Evolutionary conservation across 2,797 vertebrate species (phyloP).

Genomic region (Furcifer pardalis): DNA sequence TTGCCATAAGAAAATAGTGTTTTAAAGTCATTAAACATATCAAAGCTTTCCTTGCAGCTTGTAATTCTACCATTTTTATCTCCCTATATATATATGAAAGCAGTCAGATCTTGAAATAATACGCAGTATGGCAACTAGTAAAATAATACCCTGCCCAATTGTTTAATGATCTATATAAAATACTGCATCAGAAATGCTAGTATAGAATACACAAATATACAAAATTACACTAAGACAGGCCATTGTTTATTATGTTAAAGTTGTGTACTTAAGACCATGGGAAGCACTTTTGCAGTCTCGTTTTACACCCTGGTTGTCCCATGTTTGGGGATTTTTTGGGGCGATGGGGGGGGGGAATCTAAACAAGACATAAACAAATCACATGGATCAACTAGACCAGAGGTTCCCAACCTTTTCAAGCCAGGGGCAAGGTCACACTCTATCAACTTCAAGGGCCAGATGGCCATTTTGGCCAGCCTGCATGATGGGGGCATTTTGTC

Average conservation of each 20-base stretch:
- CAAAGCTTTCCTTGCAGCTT: neutral
- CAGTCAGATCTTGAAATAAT: neutral
- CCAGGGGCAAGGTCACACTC: too few species aligned
- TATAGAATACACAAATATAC: neutral
- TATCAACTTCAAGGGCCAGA: too few species aligned
- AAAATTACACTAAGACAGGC: neutral
- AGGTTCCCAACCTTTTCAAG: too few species aligned
- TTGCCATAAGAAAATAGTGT: neutral
- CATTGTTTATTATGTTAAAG: neutral
- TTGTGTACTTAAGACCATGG: neutral
- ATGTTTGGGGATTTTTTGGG: too few species aligned
- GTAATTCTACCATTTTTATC: accelerated
- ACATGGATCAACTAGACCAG: too few species aligned
- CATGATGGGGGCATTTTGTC: too few species aligned
- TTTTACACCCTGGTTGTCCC: neutral
- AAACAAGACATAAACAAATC: too few species aligned
- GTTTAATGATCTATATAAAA: neutral
- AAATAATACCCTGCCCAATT: neutral
- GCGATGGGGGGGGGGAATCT: too few species aligned
- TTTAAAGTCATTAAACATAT: neutral
- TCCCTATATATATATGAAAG: neutral
- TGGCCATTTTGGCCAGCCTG: too few species aligned
- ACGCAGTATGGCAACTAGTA: accelerated
- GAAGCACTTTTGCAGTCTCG: neutral
- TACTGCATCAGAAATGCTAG: neutral